Evolutionary conservation across 2,113 vertebrate genomes (phyloP).

Genomic region (Scolopax mira): DNA sequence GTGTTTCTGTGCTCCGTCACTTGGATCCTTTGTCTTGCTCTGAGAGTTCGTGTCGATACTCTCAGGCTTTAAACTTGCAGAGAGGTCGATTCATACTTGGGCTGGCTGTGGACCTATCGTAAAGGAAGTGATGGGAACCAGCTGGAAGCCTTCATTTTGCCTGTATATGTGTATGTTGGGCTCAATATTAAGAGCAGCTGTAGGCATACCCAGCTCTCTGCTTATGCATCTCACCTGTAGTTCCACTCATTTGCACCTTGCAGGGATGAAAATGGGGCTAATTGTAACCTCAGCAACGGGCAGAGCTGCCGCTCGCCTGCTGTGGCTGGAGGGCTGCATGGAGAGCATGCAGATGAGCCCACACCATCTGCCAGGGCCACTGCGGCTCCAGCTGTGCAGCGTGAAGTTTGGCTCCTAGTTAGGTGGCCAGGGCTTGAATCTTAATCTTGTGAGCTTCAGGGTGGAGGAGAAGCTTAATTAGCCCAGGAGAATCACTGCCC

Average conservation of each 20-base stretch:
- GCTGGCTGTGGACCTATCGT: background rate
- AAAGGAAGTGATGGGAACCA: background rate
- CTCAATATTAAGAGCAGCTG: background rate
- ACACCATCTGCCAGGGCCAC: constrained; percentile 44
- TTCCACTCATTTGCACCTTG: background rate
- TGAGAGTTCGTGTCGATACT: background rate
- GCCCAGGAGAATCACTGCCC: background rate
- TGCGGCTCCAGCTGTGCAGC: constrained; percentile 46
- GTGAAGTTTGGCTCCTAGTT: background rate
- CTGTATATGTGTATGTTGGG: background rate
- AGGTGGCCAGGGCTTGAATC: background rate
- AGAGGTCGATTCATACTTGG: background rate
- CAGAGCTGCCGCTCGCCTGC: background rate
- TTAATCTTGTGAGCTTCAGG: background rate
- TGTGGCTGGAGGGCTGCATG: background rate
- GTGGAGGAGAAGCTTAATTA: background rate
- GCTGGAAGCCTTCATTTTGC: background rate
- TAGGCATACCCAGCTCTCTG: background rate
- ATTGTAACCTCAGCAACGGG: background rate
- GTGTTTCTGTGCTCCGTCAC: background rate
- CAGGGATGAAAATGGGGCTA: background rate
- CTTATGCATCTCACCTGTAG: background rate
- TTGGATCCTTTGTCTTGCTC: background rate
- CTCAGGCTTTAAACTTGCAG: background rate
- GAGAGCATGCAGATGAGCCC: constrained; percentile 41